These are phyloP conservation scores for Copidosoma aretas DNA, from an alignment of 2,888 invertebrate species.

Conservation along the genomic window DNA sequence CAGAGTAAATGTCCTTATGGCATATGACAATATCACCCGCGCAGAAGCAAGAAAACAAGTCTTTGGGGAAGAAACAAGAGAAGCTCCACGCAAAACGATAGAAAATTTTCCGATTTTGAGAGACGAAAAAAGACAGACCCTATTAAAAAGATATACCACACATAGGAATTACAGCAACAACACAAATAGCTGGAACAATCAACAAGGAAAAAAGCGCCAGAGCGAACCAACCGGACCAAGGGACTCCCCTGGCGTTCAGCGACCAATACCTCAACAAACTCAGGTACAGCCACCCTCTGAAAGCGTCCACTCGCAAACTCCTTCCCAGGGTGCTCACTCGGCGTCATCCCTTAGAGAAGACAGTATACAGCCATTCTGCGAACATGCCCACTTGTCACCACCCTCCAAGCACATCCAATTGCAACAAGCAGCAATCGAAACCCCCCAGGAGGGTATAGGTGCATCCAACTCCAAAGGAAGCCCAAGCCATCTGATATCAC, in stretches of 20 bases:
- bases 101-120: background rate
- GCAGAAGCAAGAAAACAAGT: background rate
- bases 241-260: background rate
- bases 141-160: background rate
- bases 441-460: background rate
- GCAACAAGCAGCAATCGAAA: no score
- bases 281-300: background rate
- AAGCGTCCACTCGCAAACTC: no score
- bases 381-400: no score
- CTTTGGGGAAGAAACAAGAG: background rate
- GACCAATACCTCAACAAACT: background rate
- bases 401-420: no score
- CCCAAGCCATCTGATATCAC: no score
- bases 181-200: background rate
- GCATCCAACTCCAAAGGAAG: no score
- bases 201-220: background rate
- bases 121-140: background rate
- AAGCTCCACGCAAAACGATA: background rate
- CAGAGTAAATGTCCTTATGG: background rate
- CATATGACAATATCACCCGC: constrained; percentile 1
- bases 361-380: no score
- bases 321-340: no score
- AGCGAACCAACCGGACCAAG: background rate
- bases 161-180: background rate
- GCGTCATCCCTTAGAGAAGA: no score